These are phyloP conservation scores for Apodemus agrarius DNA, from an alignment of 2,797 vertebrate species.

Conservation along the genomic window DNA sequence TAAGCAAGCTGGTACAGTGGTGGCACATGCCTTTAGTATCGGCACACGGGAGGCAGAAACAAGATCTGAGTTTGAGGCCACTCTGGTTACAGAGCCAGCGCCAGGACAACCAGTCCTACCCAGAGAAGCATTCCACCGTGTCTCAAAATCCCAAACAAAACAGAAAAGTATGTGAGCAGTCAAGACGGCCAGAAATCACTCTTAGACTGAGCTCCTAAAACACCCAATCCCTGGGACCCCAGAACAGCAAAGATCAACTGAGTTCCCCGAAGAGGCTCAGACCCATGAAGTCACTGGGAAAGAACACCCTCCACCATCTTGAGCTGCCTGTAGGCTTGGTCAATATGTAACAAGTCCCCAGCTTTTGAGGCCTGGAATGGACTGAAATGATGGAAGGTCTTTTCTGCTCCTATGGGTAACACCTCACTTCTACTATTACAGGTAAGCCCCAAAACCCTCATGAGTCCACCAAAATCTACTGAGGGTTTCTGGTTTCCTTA, in stretches of 20 bases:
- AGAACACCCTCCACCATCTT: not conserved
- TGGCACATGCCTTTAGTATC: not conserved
- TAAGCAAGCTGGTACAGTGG: not conserved
- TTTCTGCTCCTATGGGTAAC: not conserved
- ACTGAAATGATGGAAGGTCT: not conserved
- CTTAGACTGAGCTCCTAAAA: not conserved
- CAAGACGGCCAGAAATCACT: not conserved
- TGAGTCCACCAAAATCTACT: too few relatives aligned
- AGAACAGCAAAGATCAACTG: not conserved
- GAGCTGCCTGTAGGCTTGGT: too few relatives aligned
- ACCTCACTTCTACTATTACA: not conserved
- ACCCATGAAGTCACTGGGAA: too few relatives aligned
- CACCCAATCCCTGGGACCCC: not conserved
- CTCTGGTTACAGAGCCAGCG: not conserved
- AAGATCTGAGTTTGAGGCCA: too few relatives aligned
- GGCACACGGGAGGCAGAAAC: not conserved
- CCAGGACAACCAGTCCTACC: not conserved
- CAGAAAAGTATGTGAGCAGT: not conserved
- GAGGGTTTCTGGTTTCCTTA: not conserved
- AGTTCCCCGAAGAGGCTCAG: not conserved
- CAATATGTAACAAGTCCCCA: not conserved
- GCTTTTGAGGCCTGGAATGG: not conserved
- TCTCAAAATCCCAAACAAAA: not conserved
- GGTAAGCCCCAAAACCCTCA: not conserved
- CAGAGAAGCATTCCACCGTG: not conserved